These are phyloP conservation scores for Nettapus auritus DNA, from an alignment of 2,113 vertebrate genomes.

Conservation along the genomic window DNA sequence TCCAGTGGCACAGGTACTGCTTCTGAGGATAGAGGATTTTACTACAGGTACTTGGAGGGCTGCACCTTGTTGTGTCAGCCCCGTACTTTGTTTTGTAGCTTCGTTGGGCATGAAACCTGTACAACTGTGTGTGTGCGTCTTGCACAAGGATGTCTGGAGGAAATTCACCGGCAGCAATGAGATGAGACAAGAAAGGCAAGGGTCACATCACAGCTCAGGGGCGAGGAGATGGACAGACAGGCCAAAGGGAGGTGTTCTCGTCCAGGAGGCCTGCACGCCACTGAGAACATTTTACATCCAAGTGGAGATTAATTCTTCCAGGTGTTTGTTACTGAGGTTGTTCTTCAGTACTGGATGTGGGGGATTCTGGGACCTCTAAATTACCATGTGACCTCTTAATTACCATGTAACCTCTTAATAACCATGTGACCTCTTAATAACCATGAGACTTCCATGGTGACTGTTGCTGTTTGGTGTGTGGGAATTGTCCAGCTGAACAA, in stretches of 20 bases:
- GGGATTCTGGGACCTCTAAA: neutral
- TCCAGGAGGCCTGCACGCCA: neutral
- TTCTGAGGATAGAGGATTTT: neutral
- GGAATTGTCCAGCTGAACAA: too few species aligned
- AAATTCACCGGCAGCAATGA: neutral
- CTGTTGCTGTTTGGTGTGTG: neutral
- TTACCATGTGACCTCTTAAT: too few species aligned
- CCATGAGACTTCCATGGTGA: neutral
- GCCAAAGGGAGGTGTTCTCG: neutral
- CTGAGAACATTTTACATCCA: fast-evolving
- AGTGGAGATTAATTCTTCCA: neutral
- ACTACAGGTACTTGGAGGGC: neutral
- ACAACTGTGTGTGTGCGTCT: neutral
- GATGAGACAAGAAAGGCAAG: fast-evolving
- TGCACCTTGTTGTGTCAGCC: fast-evolving
- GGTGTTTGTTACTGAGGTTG: neutral
- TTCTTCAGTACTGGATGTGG: neutral
- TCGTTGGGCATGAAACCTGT: neutral
- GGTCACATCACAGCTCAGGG: neutral
- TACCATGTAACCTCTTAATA: too few species aligned
- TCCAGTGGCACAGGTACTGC: too few species aligned
- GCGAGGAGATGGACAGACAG: too few species aligned
- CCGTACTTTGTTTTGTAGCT: neutral
- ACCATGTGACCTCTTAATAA: too few species aligned
- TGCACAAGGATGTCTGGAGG: neutral